A percentile compares a stretch with the other conserved stretches of the same genome.
Conservation (phyloP, 2,797 vertebrate species). For the Myripristis murdjan region DNA sequence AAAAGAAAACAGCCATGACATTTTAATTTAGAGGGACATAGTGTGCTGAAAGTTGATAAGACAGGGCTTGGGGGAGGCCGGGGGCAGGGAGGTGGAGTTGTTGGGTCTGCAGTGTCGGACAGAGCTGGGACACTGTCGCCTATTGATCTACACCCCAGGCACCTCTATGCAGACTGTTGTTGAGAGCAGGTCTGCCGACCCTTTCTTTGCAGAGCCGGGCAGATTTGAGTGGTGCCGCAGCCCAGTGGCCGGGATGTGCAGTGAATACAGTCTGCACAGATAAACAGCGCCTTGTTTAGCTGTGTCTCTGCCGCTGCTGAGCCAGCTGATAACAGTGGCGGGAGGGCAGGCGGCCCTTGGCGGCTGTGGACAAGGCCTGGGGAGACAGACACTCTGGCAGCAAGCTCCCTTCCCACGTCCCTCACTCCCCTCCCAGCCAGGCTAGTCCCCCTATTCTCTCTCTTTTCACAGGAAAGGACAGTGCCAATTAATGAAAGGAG, state of each 20-base stretch:
- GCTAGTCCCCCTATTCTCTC: conserved; percentile 81
- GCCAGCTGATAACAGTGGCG: conserved; percentile 90
- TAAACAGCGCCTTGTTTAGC: conserved; percentile 93
- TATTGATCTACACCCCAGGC: conserved; percentile 74
- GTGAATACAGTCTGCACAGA: conserved; percentile 90
- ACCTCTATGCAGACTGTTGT: conserved; percentile 81
- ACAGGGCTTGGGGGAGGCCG: conserved; percentile 23
- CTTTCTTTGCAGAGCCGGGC: conserved; percentile 80
- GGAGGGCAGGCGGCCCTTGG: conserved; percentile 83
- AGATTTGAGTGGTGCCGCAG: conserved; percentile 90
- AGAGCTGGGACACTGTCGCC: conserved; percentile 61
- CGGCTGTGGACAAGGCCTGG: conserved; percentile 88
- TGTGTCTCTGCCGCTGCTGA: conserved; percentile 88
- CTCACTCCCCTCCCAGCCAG: conserved; percentile 61
- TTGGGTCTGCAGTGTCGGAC: conserved; percentile 54
- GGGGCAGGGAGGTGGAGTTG: conserved; percentile 21
- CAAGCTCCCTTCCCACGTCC: conserved; percentile 78
- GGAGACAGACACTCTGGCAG: conserved; percentile 94
- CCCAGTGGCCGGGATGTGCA: conserved; percentile 87
- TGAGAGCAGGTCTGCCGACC: conserved; percentile 75
- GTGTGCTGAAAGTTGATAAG: conserved; percentile 46
- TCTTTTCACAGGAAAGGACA: conserved; percentile 86
- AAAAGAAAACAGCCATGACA: conserved; percentile 28
- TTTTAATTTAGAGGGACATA: conserved; percentile 23
- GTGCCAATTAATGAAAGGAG: conserved; percentile 79